These are phyloP conservation scores for Aphidius ervi DNA, from an alignment of 1,140 invertebrate genomes.

Conservation along the genomic window DNA sequence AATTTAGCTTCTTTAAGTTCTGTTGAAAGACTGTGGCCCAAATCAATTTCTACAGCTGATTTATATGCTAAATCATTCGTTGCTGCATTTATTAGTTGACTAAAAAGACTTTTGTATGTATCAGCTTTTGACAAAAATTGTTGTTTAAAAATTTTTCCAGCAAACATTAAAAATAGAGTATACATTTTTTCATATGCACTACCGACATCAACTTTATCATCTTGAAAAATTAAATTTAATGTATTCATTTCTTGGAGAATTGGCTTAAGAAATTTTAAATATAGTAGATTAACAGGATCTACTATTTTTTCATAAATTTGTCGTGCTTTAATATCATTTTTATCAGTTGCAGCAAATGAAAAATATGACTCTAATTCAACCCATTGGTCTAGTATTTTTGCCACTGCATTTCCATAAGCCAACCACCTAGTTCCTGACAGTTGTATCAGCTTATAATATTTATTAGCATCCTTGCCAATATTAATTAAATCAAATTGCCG, in stretches of 20 bases:
- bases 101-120: neutral
- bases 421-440: slow-evolving; percentile 19
- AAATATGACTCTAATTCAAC: slow-evolving; percentile 15
- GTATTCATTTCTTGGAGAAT: slow-evolving; percentile 14
- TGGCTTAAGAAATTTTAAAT: slow-evolving; percentile 15
- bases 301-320: slow-evolving; percentile 10
- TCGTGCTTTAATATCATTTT: slow-evolving; percentile 6
- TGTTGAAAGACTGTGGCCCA: slow-evolving; percentile 12
- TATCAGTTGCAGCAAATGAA: neutral
- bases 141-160: slow-evolving; percentile 13
- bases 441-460: slow-evolving; percentile 16
- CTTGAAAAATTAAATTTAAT: slow-evolving; percentile 15
- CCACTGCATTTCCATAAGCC: slow-evolving; percentile 8
- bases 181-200: slow-evolving; percentile 12
- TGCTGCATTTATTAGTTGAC: neutral
- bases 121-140: neutral
- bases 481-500: slow-evolving; percentile 25
- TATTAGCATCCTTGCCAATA: neutral
- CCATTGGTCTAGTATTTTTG: slow-evolving; percentile 12
- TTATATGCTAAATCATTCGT: slow-evolving; percentile 18
- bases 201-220: slow-evolving; percentile 14
- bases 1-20: neutral
- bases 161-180: slow-evolving; percentile 1
- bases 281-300: slow-evolving; percentile 3
- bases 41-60: slow-evolving; percentile 7